Evolutionary conservation across 2,888 invertebrate genomes (phyloP).

Genomic region (Andrena praecox): DNA sequence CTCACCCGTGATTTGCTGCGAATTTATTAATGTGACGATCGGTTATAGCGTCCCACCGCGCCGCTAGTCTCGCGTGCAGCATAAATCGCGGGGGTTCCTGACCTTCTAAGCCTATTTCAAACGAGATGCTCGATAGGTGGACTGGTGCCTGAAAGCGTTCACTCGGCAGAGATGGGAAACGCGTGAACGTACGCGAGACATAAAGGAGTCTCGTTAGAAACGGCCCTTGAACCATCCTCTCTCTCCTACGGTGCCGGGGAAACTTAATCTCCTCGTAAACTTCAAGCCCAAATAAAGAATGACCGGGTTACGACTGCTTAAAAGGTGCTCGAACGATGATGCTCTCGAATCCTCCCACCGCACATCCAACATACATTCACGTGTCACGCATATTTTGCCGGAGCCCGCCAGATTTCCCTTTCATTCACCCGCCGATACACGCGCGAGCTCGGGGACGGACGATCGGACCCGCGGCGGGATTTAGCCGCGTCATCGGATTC

Average conservation of each 20-base stretch:
- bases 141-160: background rate
- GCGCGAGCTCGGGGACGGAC: background rate
- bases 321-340: background rate
- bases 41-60: constrained; percentile 44
- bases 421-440: background rate
- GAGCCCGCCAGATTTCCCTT: background rate
- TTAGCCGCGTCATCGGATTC: constrained; percentile 4
- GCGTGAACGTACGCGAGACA: too few species aligned
- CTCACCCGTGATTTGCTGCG: constrained; percentile 80
- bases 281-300: background rate
- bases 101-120: background rate
- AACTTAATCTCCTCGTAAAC: background rate
- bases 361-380: background rate
- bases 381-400: background rate
- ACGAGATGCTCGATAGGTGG: background rate
- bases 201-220: too few species aligned
- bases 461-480: background rate
- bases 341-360: background rate
- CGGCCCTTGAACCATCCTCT: too few species aligned
- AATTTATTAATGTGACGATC: constrained; percentile 83
- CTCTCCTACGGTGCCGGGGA: too few species aligned
- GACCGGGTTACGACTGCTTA: background rate
- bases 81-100: background rate
- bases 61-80: background rate
- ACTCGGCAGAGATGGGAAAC: too few species aligned